Conservation (phyloP, 2,888 invertebrate genomes). For the Clepsis dumicolana region DNA sequence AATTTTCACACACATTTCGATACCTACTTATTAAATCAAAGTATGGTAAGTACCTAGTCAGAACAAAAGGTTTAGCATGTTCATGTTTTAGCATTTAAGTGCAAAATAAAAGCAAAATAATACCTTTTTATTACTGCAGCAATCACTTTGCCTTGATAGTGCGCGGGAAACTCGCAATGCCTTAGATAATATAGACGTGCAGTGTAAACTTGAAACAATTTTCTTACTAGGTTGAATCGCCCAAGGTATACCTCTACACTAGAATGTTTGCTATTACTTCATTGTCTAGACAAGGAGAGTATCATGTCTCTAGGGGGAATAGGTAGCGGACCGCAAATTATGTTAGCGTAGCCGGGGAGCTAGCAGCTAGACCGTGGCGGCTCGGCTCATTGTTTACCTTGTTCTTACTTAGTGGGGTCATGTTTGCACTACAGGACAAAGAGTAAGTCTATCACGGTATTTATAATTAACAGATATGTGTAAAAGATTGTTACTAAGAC, state of each 20-base stretch:
- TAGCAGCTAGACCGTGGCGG: slow-evolving; percentile 70
- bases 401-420: slow-evolving; percentile 17
- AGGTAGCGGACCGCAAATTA: slow-evolving; percentile 78
- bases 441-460: background rate
- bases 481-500: background rate
- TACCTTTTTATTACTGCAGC: background rate
- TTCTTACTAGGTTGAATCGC: slow-evolving; percentile 36
- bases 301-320: slow-evolving; percentile 68
- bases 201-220: slow-evolving; percentile 37
- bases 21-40: too few relatives aligned
- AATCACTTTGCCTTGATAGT: background rate
- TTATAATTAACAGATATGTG: slow-evolving; percentile 7
- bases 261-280: slow-evolving; percentile 53
- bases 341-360: slow-evolving; percentile 58
- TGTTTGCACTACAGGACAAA: slow-evolving; percentile 7
- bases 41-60: background rate
- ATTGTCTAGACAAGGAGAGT: slow-evolving; percentile 75
- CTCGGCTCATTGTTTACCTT: slow-evolving; percentile 35
- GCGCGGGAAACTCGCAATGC: slow-evolving; percentile 10
- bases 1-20: too few relatives aligned
- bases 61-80: background rate
- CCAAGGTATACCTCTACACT: slow-evolving; percentile 28
- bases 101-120: background rate
- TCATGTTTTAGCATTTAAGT: background rate
- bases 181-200: slow-evolving; percentile 9